Evolutionary conservation across 2,888 invertebrate species (phyloP).

Genomic region (Hydraecia micacea): DNA sequence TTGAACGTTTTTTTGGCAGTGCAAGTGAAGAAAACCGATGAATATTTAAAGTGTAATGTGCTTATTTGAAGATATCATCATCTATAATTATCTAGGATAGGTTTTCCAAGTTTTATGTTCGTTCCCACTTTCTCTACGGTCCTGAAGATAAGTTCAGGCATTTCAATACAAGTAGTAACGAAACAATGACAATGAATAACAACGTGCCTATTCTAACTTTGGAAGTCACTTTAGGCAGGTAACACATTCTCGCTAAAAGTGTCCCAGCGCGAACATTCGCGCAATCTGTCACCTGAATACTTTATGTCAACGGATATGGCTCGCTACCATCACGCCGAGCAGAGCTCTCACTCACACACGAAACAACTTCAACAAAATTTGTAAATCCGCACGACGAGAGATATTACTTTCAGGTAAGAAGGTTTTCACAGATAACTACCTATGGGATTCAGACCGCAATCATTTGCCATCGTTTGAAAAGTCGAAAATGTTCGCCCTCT

Average conservation of each 20-base stretch:
- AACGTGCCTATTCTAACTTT: constrained; percentile 30
- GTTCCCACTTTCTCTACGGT: constrained; percentile 10
- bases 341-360: constrained; percentile 34
- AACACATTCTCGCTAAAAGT: constrained; percentile 49
- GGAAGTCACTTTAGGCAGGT: constrained; percentile 38
- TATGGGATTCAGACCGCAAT: constrained; percentile 61
- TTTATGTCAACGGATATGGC: constrained; percentile 43
- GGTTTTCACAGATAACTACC: constrained; percentile 57
- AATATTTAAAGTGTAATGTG: constrained; percentile 23
- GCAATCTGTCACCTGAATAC: constrained; percentile 60
- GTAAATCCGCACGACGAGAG: constrained; percentile 40
- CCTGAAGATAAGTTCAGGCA: constrained; percentile 19
- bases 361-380: constrained; percentile 42
- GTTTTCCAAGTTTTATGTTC: constrained; percentile 12
- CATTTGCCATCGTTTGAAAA: constrained; percentile 64
- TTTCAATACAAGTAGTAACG: constrained; percentile 17
- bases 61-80: constrained; percentile 13
- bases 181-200: constrained; percentile 41
- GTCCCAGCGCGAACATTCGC: constrained; percentile 42
- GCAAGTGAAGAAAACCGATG: constrained; percentile 14
- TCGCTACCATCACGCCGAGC: constrained; percentile 15
- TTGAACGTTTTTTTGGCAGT: constrained; percentile 32
- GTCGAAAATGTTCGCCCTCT: constrained; percentile 52
- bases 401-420: constrained; percentile 58
- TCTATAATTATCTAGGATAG: constrained; percentile 16